These are phyloP conservation scores for Intellagama lesueurii DNA, from an alignment of 2,797 vertebrate genomes.

Conservation along the genomic window DNA sequence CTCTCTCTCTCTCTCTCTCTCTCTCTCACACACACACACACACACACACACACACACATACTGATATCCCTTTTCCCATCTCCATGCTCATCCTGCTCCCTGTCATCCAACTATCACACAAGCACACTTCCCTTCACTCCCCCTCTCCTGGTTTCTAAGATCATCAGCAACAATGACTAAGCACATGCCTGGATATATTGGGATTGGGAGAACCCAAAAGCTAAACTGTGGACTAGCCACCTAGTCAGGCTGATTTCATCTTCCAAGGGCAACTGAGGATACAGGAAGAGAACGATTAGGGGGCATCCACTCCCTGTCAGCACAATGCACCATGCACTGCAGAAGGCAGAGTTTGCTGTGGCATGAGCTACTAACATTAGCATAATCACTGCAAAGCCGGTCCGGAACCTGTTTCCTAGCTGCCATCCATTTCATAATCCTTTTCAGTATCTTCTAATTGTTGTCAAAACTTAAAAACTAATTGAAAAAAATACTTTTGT, in stretches of 20 bases:
- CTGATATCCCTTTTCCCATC: slow-evolving; percentile 23
- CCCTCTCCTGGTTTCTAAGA: neutral
- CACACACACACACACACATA: neutral
- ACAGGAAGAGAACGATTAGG: slow-evolving; percentile 39
- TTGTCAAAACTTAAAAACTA: neutral
- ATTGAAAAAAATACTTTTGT: slow-evolving; percentile 9
- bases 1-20: too few relatives aligned
- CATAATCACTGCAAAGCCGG: slow-evolving; percentile 32
- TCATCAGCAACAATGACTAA: slow-evolving; percentile 36
- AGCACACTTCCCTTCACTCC: neutral
- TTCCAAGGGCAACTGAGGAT: slow-evolving; percentile 38
- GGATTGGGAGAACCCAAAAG: slow-evolving; percentile 32
- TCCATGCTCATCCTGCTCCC: slow-evolving; percentile 16
- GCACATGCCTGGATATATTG: neutral
- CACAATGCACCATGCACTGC: slow-evolving; percentile 62
- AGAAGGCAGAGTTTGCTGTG: slow-evolving; percentile 60
- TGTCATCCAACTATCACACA: neutral
- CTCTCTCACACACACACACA: neutral
- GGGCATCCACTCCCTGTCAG: slow-evolving; percentile 37
- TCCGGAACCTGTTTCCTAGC: slow-evolving; percentile 25
- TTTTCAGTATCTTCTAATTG: slow-evolving; percentile 24
- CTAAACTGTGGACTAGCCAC: neutral
- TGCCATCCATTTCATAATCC: slow-evolving; percentile 30
- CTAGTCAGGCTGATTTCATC: slow-evolving; percentile 38
- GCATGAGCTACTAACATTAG: slow-evolving; percentile 22